phyloP scores from a whole-genome alignment of 2,113 vertebrate genomes.

The Campylorhamphus procurvoides region DNA sequence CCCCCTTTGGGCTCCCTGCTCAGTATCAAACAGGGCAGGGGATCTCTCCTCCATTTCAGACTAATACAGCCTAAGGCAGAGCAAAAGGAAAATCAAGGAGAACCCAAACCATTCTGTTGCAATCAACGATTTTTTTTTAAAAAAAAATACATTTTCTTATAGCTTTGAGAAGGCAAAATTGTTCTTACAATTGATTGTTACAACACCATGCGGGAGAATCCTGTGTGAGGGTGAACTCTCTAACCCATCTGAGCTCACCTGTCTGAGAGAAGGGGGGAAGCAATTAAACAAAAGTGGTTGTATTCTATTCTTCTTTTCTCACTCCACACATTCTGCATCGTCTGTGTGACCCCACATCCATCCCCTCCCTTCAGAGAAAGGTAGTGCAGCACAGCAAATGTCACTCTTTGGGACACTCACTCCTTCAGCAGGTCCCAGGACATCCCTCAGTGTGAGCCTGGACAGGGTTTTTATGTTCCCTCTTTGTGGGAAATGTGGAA shows the following conservation, averaged over 20 bases:
- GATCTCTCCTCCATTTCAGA: neutral
- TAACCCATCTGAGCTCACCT: neutral
- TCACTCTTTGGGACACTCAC: neutral
- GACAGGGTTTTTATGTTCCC: neutral
- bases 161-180: neutral
- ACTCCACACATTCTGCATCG: neutral
- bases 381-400: neutral
- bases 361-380: neutral
- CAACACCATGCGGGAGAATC: neutral
- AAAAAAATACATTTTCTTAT: neutral
- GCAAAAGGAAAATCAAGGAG: neutral
- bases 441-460: neutral
- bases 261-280: neutral
- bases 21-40: neutral
- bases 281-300: neutral
- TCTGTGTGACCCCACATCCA: neutral
- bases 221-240: neutral
- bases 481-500: neutral
- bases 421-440: neutral
- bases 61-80: accelerated
- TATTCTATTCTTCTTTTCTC: neutral
- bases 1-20: neutral
- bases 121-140: neutral
- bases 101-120: neutral
- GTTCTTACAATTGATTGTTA: neutral